These are phyloP conservation scores for Macropis europaea DNA, from an alignment of 2,888 invertebrate species.

Conservation along the genomic window DNA sequence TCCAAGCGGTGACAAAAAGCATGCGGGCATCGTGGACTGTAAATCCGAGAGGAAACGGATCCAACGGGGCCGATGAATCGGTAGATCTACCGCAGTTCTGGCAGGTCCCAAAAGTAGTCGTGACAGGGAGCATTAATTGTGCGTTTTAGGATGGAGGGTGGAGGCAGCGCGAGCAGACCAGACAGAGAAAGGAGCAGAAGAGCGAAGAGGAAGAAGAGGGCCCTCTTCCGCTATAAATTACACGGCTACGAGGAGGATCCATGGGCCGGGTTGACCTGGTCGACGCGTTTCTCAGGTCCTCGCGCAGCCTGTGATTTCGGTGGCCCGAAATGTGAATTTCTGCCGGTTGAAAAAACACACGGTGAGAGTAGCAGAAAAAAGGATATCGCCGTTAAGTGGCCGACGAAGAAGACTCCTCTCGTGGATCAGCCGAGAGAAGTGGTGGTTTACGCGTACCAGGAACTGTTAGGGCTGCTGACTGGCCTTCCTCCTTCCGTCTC, in stretches of 20 bases:
- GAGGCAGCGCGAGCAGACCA: constrained; percentile 28
- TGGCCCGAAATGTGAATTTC: constrained; percentile 52
- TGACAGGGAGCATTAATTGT: constrained; percentile 56
- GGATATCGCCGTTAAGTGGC: constrained; percentile 42
- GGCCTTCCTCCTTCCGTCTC: constrained; percentile 55
- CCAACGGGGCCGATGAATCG: neutral
- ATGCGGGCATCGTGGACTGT: constrained; percentile 14
- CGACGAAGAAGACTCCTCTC: constrained; percentile 11
- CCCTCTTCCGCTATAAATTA: constrained; percentile 71
- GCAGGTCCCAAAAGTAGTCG: constrained; percentile 30
- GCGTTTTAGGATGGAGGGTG: constrained; percentile 38
- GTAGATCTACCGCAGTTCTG: constrained; percentile 32
- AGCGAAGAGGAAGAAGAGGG: neutral
- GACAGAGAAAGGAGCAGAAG: neutral
- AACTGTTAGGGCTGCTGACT: constrained; percentile 55
- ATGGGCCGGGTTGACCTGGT: constrained; percentile 53
- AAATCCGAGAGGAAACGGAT: neutral
- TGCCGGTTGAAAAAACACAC: constrained; percentile 44
- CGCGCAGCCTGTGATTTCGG: constrained; percentile 55
- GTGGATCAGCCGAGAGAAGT: neutral
- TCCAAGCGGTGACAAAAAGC: neutral
- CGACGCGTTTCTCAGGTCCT: constrained; percentile 37
- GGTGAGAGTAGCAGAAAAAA: constrained; percentile 24
- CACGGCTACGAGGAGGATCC: constrained; percentile 65
- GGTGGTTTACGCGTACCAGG: constrained; percentile 46